Base-by-base conservation (phyloP, 2,888 invertebrate species). In the Microdon myrmicae region DNA sequence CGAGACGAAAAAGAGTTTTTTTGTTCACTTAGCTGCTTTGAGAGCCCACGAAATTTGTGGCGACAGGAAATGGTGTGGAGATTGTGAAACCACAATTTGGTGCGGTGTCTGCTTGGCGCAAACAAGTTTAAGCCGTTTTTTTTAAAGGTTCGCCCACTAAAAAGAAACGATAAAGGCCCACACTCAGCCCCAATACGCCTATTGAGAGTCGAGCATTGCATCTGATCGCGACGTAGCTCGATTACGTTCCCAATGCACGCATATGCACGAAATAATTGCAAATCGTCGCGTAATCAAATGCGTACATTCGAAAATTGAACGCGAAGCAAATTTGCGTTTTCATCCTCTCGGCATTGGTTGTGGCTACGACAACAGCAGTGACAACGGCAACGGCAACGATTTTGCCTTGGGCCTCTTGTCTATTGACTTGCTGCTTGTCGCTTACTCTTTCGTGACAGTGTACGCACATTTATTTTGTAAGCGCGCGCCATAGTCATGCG, bases 81-180 rank as follows among this genome's bases (percentile, higher is more conserved):
- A 58, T 64, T 64, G 64, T 64, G 64, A 64, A 64, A 64, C 58
- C 43, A 58, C 51, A 43, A 37, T 64, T 58, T 17, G 43, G 51
- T 47, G 56, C 44, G 55, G 48, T 61, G 56, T 49, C 49, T 49
- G 12, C 35, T 38, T 31, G 31, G 32, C 39, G 10, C 3, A 49
- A 49, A 39, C 49, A 6, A 25, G 49, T 49, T 49, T 19, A 41
- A 32, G 39, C 32, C 31, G 20, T 41, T 54, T 26, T 45, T 45
- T 60, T 48, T 41, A 64, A n/a, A 51, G 64, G 58, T 58, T 64
- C 64, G 64, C 64, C 64, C 64, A 64, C 64, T 58, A 64, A n/a
- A n/a, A n/a, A n/a, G n/a, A 64, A 64, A 58, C 58, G 64, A 64
- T 64, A 64, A 64, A 64, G 64, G 64, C 64, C 64, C 64, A 64